Evolutionary conservation across 1,140 invertebrate genomes (phyloP).

Genomic region (Acromyrmex charruanus): DNA sequence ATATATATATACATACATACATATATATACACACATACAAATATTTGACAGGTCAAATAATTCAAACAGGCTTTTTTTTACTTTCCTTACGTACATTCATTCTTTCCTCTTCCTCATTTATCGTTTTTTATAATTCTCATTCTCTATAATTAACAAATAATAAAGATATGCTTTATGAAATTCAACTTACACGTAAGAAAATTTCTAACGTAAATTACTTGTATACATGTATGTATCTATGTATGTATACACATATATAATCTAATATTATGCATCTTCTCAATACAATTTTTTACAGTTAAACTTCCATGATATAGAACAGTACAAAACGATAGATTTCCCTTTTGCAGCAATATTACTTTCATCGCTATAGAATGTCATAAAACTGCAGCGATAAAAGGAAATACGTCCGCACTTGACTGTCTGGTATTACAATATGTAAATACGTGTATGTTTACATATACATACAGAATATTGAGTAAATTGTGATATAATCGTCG

Average conservation of each 20-base stretch:
- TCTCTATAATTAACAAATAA: conserved; percentile 78
- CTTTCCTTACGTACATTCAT: conserved; percentile 64
- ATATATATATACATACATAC: background rate
- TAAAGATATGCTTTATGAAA: conserved; percentile 72
- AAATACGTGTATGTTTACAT: conserved; percentile 50
- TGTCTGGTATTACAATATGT: conserved; percentile 68
- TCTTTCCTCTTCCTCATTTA: conserved; percentile 8
- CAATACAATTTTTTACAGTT: conserved; percentile 59
- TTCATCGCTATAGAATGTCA: conserved; percentile 32
- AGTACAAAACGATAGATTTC: conserved; percentile 70
- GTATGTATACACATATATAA: conserved; percentile 30
- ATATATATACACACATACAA: conserved; percentile 79
- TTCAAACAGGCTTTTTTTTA: conserved; percentile 70
- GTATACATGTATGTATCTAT: conserved; percentile 34
- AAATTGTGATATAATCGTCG: conserved; percentile 12
- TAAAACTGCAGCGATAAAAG: conserved; percentile 48
- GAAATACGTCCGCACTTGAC: conserved; percentile 36
- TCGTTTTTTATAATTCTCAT: conserved; percentile 6
- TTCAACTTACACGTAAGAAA: conserved; percentile 68
- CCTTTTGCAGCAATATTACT: conserved; percentile 39
- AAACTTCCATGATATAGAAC: conserved; percentile 67
- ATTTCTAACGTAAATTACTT: conserved; percentile 44
- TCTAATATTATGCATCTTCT: conserved; percentile 59
- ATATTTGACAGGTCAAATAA: conserved; percentile 84
- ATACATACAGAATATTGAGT: conserved; percentile 45